A percentile compares a stretch with the other conserved stretches of the same genome.
These are phyloP conservation scores for Sinocyclocheilus anshuiensis DNA, from an alignment of 2,113 vertebrate species.

Conservation along the genomic window DNA sequence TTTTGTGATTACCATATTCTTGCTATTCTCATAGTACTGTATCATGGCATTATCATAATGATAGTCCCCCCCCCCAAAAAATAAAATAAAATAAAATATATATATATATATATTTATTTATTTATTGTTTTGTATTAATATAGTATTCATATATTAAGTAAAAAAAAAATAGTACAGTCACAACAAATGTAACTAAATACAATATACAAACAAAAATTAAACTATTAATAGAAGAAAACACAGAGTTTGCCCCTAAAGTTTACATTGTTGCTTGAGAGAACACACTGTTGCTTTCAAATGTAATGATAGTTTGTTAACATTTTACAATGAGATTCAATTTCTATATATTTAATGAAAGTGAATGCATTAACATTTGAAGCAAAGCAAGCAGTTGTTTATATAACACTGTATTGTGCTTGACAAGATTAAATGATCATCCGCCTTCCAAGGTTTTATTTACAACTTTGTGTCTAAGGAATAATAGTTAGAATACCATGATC, in stretches of 20 bases:
- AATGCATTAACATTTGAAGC: neutral
- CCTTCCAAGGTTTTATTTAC: neutral
- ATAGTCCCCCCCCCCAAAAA: neutral
- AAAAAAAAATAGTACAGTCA: neutral
- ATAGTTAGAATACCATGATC: neutral
- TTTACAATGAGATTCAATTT: neutral
- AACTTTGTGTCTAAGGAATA: neutral
- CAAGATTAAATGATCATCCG: neutral
- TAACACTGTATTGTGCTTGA: neutral
- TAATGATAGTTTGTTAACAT: neutral
- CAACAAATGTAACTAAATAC: no score
- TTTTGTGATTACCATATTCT: neutral
- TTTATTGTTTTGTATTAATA: neutral
- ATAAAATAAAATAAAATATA: neutral
- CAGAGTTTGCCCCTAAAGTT: neutral
- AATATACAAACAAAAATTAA: neutral
- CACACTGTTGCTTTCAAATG: neutral
- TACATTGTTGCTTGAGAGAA: neutral
- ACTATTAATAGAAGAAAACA: neutral
- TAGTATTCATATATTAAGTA: neutral
- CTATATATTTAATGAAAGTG: neutral
- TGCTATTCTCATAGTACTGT: neutral
- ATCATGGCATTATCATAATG: neutral
- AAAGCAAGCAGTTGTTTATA: neutral
- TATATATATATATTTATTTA: no score